phyloP scores from a whole-genome alignment of 2,888 invertebrate species.

The Isotomurus palustris region DNA sequence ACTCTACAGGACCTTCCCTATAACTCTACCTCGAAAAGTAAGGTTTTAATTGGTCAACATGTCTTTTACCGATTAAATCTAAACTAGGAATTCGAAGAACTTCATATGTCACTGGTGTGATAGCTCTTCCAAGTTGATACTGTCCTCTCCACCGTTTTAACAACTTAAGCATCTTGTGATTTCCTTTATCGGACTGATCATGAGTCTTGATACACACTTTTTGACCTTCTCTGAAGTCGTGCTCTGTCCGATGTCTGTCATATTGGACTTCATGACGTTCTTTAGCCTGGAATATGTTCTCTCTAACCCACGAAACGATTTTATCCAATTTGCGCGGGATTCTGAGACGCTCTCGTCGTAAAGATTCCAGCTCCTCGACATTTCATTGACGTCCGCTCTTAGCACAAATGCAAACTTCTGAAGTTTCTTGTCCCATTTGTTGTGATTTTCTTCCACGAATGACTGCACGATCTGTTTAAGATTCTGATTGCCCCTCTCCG shows the following conservation, averaged over 20 bases:
- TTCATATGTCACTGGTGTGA: slow-evolving; percentile 13
- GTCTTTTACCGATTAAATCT: background rate
- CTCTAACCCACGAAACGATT: slow-evolving; percentile 15
- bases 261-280: slow-evolving; percentile 13
- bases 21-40: too few species aligned
- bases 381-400: slow-evolving; percentile 7
- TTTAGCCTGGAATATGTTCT: slow-evolving; percentile 11
- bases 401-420: slow-evolving; percentile 17
- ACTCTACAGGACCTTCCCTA: too few species aligned
- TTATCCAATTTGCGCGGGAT: slow-evolving; percentile 7
- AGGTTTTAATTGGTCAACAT: slow-evolving; percentile 7
- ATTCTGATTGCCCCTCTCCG: slow-evolving; percentile 25
- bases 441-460: slow-evolving; percentile 16
- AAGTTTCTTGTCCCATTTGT: slow-evolving; percentile 12
- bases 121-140: slow-evolving; percentile 2
- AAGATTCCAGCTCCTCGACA: too few species aligned
- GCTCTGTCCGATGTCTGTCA: slow-evolving; percentile 10
- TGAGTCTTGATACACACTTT: slow-evolving; percentile 19
- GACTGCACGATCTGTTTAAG: slow-evolving; percentile 20
- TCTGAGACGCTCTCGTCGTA: background rate
- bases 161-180: slow-evolving; percentile 14
- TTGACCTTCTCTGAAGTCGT: slow-evolving; percentile 16
- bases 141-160: slow-evolving; percentile 17
- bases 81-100: background rate
- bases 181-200: slow-evolving; percentile 7